Evolutionary conservation across 2,888 invertebrate genomes (phyloP), one percentile per base, ranked within the genome.

Genomic region (Andrena bucephala): DNA sequence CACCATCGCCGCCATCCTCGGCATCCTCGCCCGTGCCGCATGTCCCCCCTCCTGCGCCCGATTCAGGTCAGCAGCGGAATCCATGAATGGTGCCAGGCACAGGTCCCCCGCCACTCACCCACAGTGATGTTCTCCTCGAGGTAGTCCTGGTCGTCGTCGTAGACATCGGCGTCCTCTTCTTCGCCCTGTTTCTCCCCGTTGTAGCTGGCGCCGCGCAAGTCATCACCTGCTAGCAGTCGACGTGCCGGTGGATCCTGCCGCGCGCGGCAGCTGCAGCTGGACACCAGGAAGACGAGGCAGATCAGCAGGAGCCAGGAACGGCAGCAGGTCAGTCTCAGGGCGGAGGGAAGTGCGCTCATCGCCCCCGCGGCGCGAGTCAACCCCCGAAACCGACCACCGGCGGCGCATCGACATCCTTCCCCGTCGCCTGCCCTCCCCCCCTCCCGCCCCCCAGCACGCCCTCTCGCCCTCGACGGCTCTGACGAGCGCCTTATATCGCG

Each of bases 351-450:
- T 91, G 92, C 93, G 93, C 94, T 93, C 94, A 94, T 93, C 94
- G 93, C 94, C 93, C 93, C 93, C 93, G 92, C 93, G 94, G 94
- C 94, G 93, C 92, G 93, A 93, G 92, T 92, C 93, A 92, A 92
- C 93, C 93, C 93, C 93, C 93, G 92, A 92, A 93, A 93, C 93
- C 93, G 92, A 92, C 91, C 93, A 93, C 92, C 92, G 92, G 90
- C 91, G 92, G 93, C 92, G 92, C 93, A 93, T 93, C 93, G 93
- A 92, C 93, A 93, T 93, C 90, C 92, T 92, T 90, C 90, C 90
- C 90, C 91, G 88, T 89, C 89, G 87, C 87, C 89, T 85, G 80
- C 86, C 82, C 83, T 67, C 85, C 86, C 79, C 80, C 70, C 82
- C 84, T 31, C 77, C 89, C 78, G 77, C 86, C 86, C 89, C 59